Conservation (phyloP, 2,797 vertebrate species). For the Heteromormyrus szaboi region DNA sequence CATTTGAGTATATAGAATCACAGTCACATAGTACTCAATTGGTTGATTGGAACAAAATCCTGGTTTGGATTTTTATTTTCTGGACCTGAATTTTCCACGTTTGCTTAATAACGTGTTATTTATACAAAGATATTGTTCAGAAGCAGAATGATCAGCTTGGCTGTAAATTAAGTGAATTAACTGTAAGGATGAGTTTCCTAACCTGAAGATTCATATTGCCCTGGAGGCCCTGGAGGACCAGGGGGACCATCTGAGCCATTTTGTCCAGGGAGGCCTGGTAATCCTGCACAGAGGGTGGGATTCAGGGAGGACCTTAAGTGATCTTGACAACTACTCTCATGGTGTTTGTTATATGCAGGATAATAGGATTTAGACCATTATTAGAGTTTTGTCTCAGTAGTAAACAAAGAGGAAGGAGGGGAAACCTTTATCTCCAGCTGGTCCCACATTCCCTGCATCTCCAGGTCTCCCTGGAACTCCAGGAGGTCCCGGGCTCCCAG, state of each 20-base stretch:
- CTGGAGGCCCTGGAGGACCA: not conserved
- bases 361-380: not conserved
- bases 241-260: not conserved
- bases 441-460: not conserved
- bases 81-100: not conserved
- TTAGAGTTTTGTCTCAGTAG: not conserved
- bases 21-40: not conserved
- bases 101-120: not conserved
- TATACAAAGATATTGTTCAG: not conserved
- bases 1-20: not conserved
- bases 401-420: not conserved
- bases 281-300: not conserved
- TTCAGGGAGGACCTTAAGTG: not conserved
- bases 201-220: not conserved
- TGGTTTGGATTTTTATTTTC: not conserved
- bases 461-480: not conserved
- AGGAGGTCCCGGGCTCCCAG: not conserved
- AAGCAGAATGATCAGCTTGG: not conserved
- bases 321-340: not conserved
- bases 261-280: not conserved
- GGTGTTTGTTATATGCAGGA: not conserved
- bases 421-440: constrained; percentile 3
- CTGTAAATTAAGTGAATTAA: not conserved
- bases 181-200: not conserved
- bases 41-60: not conserved